Conservation (phyloP, 2,888 invertebrate species). For the Nomada flava region DNA sequence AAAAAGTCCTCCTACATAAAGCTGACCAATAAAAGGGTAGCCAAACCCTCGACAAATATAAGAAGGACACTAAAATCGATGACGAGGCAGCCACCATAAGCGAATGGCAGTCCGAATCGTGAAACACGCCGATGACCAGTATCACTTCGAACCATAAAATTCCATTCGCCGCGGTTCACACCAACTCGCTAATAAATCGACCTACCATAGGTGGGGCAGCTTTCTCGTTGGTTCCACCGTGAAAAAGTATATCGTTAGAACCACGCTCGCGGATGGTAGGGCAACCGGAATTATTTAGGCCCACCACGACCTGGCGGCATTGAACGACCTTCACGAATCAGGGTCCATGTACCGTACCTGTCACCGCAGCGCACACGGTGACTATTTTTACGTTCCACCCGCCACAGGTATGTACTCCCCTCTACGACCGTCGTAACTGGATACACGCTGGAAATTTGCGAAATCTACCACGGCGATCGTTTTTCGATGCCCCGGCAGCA, state of each 20-base stretch:
- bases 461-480: conserved; percentile 1
- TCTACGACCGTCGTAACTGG: conserved; percentile 40
- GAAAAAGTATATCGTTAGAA: conserved; percentile 51
- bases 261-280: conserved; percentile 35
- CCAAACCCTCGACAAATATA: conserved; percentile 10
- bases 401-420: background rate
- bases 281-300: conserved; percentile 68
- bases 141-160: conserved; percentile 45
- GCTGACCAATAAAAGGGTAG: background rate
- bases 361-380: conserved; percentile 44
- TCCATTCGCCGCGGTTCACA: conserved; percentile 15
- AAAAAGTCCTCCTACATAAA: conserved; percentile 12
- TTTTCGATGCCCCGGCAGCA: background rate
- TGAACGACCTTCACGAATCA: conserved; percentile 80
- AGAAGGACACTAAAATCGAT: conserved; percentile 12
- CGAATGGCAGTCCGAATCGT: conserved; percentile 20
- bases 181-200: conserved; percentile 44
- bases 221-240: conserved; percentile 13
- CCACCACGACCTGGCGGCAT: conserved; percentile 75
- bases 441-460: conserved; percentile 14
- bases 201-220: background rate
- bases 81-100: conserved; percentile 6
- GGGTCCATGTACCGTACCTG: conserved; percentile 69
- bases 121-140: conserved; percentile 29
- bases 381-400: conserved; percentile 56